These are phyloP conservation scores for Trilocha varians DNA, from an alignment of 2,888 invertebrate genomes.

Conservation along the genomic window DNA sequence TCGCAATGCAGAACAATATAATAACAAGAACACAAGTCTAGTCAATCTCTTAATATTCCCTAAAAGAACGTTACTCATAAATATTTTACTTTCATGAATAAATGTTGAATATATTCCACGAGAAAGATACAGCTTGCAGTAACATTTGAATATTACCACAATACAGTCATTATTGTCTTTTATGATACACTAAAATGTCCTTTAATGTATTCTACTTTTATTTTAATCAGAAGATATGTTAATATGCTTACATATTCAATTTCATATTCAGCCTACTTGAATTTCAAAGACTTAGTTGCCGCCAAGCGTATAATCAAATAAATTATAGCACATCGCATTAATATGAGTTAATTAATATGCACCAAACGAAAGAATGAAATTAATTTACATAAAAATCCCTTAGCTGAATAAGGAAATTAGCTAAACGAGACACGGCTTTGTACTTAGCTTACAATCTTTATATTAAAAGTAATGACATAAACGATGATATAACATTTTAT, in stretches of 20 bases:
- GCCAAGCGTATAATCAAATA: neutral
- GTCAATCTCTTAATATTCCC: constrained; percentile 20
- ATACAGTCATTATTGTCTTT: constrained; percentile 11
- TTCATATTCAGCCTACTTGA: no score
- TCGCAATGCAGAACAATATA: neutral
- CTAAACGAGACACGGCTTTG: neutral
- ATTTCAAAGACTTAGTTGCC: neutral
- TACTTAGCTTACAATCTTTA: neutral
- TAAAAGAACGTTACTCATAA: constrained; percentile 38
- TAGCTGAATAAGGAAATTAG: neutral
- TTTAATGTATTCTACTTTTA: neutral
- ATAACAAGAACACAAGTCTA: constrained; percentile 6
- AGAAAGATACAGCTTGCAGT: constrained; percentile 17
- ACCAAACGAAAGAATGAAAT: neutral
- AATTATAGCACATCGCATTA: constrained; percentile 7
- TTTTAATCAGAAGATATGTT: neutral
- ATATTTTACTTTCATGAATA: constrained; percentile 52
- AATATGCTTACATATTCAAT: neutral
- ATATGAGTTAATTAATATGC: constrained; percentile 4
- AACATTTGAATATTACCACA: constrained; percentile 21
- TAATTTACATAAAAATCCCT: constrained; percentile 11
- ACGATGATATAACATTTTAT: neutral
- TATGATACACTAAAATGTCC: constrained; percentile 6
- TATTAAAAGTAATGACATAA: no score
- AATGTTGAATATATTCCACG: constrained; percentile 36